phyloP scores from a whole-genome alignment of 2,113 vertebrate species.

The Sprattus sprattus region DNA sequence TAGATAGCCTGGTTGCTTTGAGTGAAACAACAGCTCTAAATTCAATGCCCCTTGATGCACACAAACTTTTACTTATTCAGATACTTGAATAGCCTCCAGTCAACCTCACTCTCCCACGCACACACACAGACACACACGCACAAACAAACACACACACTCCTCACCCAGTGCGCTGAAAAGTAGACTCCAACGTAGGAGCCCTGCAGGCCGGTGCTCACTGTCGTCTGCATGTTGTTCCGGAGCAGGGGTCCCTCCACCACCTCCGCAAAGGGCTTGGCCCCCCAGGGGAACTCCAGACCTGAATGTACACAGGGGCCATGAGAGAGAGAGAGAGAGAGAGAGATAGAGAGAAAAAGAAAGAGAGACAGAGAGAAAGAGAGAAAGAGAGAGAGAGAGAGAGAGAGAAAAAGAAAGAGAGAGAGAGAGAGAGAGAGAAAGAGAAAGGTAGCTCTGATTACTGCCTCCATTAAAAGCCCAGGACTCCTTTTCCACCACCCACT shows the following conservation, averaged over 20 bases:
- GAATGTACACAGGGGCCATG: slow-evolving; percentile 27
- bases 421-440: background rate
- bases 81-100: background rate
- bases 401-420: background rate
- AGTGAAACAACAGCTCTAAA: too few species aligned
- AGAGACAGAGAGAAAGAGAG: background rate
- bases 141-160: background rate
- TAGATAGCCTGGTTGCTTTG: background rate
- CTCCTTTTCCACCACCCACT: background rate
- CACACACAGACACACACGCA: background rate
- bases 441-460: slow-evolving; percentile 32
- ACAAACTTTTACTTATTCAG: slow-evolving; percentile 7
- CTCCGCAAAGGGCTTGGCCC: slow-evolving; percentile 97
- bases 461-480: slow-evolving; percentile 20
- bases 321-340: background rate
- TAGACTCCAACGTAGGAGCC: slow-evolving; percentile 92
- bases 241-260: slow-evolving; percentile 91
- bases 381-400: background rate
- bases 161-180: slow-evolving; percentile 98
- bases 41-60: background rate
- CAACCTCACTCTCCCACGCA: background rate
- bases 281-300: slow-evolving; percentile 99
- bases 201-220: slow-evolving; percentile 88
- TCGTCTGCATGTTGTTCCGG: slow-evolving; percentile 83
- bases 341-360: background rate